Conservation (phyloP, 2,113 vertebrate genomes). For the Hippocampus abdominalis region DNA sequence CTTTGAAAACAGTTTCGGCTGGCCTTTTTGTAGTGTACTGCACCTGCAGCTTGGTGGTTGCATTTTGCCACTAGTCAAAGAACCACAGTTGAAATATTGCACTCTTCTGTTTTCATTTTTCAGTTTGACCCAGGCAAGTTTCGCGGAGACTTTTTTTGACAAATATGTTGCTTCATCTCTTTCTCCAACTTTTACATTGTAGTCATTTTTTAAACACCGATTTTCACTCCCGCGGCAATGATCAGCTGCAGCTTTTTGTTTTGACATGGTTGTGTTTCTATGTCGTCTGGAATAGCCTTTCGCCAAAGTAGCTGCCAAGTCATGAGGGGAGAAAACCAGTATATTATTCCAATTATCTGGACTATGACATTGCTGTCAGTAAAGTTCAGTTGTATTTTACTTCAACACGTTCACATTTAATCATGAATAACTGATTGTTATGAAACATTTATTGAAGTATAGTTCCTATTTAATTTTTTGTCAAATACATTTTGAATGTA, state of each 20-base stretch:
- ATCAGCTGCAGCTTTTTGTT: not conserved
- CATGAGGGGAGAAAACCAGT: too few species aligned
- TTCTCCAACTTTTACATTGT: not conserved
- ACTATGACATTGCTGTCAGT: too few species aligned
- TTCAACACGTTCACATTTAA: too few species aligned
- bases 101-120: constrained; percentile 31
- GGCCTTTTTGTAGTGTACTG: constrained; percentile 39
- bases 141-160: constrained; percentile 5
- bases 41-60: constrained; percentile 26
- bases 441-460: too few species aligned
- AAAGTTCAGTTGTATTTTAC: too few species aligned
- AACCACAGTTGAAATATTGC: constrained; percentile 35
- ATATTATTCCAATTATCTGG: too few species aligned
- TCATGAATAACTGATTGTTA: too few species aligned
- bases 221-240: not conserved
- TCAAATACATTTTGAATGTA: too few species aligned
- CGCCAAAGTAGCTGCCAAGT: too few species aligned
- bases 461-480: too few species aligned
- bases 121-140: constrained; percentile 20
- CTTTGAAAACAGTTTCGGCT: constrained; percentile 35
- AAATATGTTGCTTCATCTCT: not conserved
- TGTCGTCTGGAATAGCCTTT: too few species aligned
- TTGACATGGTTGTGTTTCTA: too few species aligned
- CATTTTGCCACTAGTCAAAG: constrained; percentile 36
- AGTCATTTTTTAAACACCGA: not conserved